Conservation (phyloP, 2,888 invertebrate genomes). For the Blomia tropicalis region DNA sequence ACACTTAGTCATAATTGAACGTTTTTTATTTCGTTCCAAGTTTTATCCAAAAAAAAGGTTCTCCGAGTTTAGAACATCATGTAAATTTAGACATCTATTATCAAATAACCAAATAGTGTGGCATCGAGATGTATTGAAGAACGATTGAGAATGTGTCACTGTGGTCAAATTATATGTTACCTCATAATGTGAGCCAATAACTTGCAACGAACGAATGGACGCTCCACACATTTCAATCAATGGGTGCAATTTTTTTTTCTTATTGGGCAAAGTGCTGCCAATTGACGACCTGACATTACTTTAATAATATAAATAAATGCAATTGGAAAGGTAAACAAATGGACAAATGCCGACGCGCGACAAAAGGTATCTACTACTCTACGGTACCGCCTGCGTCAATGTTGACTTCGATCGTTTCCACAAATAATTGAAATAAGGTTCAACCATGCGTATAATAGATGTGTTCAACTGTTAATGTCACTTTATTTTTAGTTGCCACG, state of each 20-base stretch:
- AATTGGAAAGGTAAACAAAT: not conserved
- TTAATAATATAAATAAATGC: conserved; percentile 12
- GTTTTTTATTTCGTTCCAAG: not conserved
- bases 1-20: conserved; percentile 11
- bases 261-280: conserved; percentile 7
- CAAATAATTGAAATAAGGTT: conserved; percentile 3
- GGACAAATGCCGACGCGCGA: no score
- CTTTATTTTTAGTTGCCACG: conserved; percentile 5
- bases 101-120: not conserved
- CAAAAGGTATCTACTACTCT: no score
- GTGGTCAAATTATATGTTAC: conserved; percentile 1
- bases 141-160: not conserved
- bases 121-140: no score
- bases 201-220: no score
- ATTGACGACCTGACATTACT: conserved; percentile 7
- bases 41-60: not conserved
- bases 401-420: not conserved
- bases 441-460: conserved; percentile 11
- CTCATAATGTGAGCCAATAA: no score
- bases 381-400: not conserved
- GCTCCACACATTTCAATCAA: no score
- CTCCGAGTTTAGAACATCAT: conserved; percentile 1
- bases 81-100: not conserved
- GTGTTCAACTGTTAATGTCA: conserved; percentile 2
- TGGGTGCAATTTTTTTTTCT: no score